Evolutionary conservation across 2,888 invertebrate species (phyloP), one percentile per base, ranked within the genome.

Genomic region (Aporophyla lueneburgensis): DNA sequence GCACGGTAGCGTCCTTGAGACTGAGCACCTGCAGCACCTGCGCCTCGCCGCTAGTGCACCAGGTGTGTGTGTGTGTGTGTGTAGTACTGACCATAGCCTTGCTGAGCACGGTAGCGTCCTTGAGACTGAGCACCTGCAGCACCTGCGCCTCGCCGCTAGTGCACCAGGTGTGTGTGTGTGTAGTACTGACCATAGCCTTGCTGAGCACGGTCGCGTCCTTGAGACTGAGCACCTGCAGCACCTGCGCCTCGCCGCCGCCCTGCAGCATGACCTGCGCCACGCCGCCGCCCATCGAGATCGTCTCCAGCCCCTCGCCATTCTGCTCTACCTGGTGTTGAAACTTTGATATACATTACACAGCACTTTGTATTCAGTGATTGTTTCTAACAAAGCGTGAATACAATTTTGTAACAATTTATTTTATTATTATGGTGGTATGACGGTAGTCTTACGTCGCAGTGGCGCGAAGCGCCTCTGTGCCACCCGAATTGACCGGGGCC

Each of bases 241-340:
- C 98, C 95, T 98, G 98, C 62, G 98, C 98, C 91, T 98, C 98
- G 63, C 98, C 98, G 67, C 89, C 89, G 75, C 92, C 91, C 89
- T 98, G 97, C 93, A 98, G 98, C 97, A 98, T 98, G 97, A 98
- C 98, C 92, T 98, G 98, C 93, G 98, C 98, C 93, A 98, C 98
- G 81, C 98, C 98, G 69, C 98, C 98, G 76, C 98, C 97, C 94
- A 98, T 97, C 27, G 98, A 97, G 85, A 98, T 97, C 24, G 98
- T 97, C 92, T 98, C 98, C 95, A 98, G 97, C 79, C 97, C 97
- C 85, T 98, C 97, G 53, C 98, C 98, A 90, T 97, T 98, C 91
- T 98, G 97, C 91, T 98, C 98, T 87, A 98, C 97, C 97, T 98
- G 96, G 24, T 74, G 51, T 24, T 62, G 59, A 67, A 74, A 78